Base-by-base conservation (phyloP, 2,113 vertebrate genomes). In the Myotis davidii region DNA sequence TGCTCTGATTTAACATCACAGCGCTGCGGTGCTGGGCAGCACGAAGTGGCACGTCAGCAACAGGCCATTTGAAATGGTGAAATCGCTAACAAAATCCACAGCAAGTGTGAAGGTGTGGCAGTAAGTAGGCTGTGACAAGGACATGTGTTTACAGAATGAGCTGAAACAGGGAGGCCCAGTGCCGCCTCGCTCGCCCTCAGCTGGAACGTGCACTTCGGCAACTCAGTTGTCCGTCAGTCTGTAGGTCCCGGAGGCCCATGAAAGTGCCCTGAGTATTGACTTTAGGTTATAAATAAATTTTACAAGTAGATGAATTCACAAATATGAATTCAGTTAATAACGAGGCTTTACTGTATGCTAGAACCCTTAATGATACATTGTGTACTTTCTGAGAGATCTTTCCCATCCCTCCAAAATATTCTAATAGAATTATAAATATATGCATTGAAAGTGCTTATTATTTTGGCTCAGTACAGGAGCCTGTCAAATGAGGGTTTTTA, bases 371-470 rank as follows among this genome's bases (percentile, higher is more conserved):
- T 92, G 32, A 78, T 69, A 29, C 7, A 79, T 45, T 54, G 0
- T 14, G 23, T 72, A 29, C 20, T 78, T 89, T 93, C 27, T 73
- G 8, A 56, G 37, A n/a, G 8, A 39, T 91, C 12, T 70, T 56
- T 87, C 52, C 32, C n/a, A 32, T 87, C 25, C 77, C n/a, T 85
- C 18, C 16, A 56, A 92, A 90, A 59, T 48, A 29, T 45, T 37
- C 56, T 84, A 70, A 78, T 84, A 70, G 6, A 86, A 87, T 69
- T 95, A 84, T 37, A 94, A 90, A 73, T 48, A 50, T n/a, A 73
- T 25, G 2, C 78, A 92, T 52, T 78, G 32, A 74, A 96, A 50
- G 8, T 82, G n/a, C 12, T 91, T 69, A 85, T 32, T 79, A 84
- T 69, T 85, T 95, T 88, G 73, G 13, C 16, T 84, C 54, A 64